A percentile compares a stretch with the other conserved stretches of the same genome.
These are phyloP conservation scores for Illadopsis cleaveri DNA, from an alignment of 2,113 vertebrate genomes.

Conservation along the genomic window DNA sequence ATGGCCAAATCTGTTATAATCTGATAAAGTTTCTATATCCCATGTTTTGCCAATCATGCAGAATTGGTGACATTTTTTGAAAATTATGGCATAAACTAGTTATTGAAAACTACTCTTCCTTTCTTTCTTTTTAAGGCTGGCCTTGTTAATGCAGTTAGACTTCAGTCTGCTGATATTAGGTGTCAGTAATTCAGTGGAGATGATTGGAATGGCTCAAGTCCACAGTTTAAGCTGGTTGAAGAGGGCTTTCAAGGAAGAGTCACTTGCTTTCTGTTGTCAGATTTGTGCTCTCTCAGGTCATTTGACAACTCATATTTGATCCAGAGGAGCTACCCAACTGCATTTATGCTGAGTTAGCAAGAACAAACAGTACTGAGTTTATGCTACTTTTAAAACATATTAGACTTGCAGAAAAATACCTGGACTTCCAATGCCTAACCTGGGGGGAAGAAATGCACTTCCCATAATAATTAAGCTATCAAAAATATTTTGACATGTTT, in stretches of 20 bases:
- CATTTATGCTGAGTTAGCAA: not conserved
- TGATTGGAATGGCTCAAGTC: not conserved
- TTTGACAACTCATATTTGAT: not conserved
- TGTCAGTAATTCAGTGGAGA: not conserved
- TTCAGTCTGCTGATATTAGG: not conserved
- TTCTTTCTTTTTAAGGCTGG: not conserved
- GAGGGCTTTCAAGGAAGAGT: not conserved
- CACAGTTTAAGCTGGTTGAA: not conserved
- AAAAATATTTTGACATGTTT: not conserved
- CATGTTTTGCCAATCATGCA: not conserved
- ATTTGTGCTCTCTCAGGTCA: not conserved
- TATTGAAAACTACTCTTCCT: not conserved
- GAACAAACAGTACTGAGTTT: not conserved
- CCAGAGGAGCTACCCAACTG: not conserved
- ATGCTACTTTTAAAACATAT: not conserved
- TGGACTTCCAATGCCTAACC: not conserved
- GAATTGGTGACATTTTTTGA: not conserved
- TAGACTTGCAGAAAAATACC: not conserved
- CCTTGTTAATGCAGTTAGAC: not conserved
- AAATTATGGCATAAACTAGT: not conserved
- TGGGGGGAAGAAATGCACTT: fast-evolving
- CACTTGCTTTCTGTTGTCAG: not conserved
- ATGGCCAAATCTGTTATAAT: not conserved
- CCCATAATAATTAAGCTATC: not conserved
- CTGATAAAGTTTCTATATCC: not conserved